Evolutionary conservation across 2,888 invertebrate genomes (phyloP), one percentile per base, ranked within the genome.

Genomic region (Torymus texanus): DNA sequence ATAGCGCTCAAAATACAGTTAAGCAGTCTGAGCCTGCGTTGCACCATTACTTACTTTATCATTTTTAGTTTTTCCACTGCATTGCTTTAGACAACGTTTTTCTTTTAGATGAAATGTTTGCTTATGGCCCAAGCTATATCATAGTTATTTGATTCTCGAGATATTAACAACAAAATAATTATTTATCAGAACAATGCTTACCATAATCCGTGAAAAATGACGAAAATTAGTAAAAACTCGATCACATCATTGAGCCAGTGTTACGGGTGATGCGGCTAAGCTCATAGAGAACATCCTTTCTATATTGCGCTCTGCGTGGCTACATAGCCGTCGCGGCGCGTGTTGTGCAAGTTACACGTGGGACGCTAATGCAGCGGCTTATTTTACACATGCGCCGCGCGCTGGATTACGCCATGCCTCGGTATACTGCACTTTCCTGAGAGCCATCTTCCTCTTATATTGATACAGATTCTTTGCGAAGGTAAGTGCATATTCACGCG

Each of bases 301-400:
- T 81, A 78, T 81, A 61, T 65, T 72, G 59, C 41, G 41, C 72
- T 73, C 55, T 70, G 75, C 77, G 68, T 82, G 80, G 16, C 53
- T 65, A 55, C 65, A 75, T 66, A 53, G 58, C 50, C 16, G 80
- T 82, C 80, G 63, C 41, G 5, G 5, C 41, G 41, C 62, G 63
- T 51, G 79, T 85, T 84, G 78, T 81, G 84, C 79, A 85, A 84
- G 51, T 73, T 79, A 77, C 78, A 83, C 81, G 83, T 81, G 81
- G 80, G 78, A 82, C 67, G 79, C 53, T 68, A 66, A 77, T 75
- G 71, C 59, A 72, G 71, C 21, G 67, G 80, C 75, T 82, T 82
- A 83, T 80, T 82, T 82, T 82, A 82, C 81, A 83, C 53, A 80
- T 71, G 56, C 81, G 82, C 83, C 66, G 56, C 81, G 82, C 83